Evolutionary conservation across 2,888 invertebrate species (phyloP).

Genomic region (Agrotis exclamationis): DNA sequence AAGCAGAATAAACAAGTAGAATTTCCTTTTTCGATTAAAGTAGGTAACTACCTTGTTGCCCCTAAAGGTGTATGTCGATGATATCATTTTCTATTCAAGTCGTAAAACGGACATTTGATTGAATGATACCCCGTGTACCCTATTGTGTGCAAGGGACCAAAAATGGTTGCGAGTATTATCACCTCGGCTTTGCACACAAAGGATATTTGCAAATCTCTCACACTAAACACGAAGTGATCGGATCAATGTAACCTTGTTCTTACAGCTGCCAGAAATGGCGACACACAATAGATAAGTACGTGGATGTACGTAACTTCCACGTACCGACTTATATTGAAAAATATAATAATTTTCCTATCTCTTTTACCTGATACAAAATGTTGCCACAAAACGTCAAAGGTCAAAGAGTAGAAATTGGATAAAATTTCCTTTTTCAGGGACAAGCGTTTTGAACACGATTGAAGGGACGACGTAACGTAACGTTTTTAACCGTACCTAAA

Average conservation of each 20-base stretch:
- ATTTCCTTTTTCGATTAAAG: constrained; percentile 2
- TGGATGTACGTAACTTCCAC: background rate
- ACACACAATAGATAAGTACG: constrained; percentile 21
- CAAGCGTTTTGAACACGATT: constrained; percentile 46
- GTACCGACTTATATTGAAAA: constrained; percentile 34
- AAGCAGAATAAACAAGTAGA: background rate
- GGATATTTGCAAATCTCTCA: constrained; percentile 81
- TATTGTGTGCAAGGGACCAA: constrained; percentile 68
- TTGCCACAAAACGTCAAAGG: constrained; percentile 38
- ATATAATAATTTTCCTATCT: constrained; percentile 26
- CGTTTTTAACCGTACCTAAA: constrained; percentile 57
- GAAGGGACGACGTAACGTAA: constrained; percentile 40
- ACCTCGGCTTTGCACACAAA: constrained; percentile 73
- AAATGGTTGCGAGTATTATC: constrained; percentile 70
- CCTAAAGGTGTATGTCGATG: constrained; percentile 9
- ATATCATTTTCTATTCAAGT: constrained; percentile 18
- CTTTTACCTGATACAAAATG: constrained; percentile 33
- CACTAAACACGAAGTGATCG: constrained; percentile 80
- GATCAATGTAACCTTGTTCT: constrained; percentile 74
- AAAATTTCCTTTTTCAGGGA: constrained; percentile 39
- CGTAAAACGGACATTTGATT: constrained; percentile 47
- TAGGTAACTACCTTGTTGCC: background rate
- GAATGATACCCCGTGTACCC: constrained; percentile 57
- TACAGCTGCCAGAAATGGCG: constrained; percentile 54
- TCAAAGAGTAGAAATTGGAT: constrained; percentile 45